phyloP scores from a whole-genome alignment of 2,888 invertebrate genomes.

The Lissonota sp. region DNA sequence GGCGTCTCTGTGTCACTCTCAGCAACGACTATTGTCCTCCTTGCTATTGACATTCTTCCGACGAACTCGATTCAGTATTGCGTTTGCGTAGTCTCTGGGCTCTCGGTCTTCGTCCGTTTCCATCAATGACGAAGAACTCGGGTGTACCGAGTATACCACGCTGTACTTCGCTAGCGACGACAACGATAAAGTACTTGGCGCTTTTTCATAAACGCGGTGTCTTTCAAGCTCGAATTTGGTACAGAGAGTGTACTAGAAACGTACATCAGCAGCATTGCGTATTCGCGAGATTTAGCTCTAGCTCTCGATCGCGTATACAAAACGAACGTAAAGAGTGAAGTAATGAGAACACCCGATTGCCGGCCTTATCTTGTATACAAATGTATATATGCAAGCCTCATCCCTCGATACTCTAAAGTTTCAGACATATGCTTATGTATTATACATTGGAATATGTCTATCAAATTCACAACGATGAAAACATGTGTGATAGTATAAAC shows the following conservation, averaged over 20 bases:
- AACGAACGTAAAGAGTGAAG: constrained; percentile 45
- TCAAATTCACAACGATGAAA: no score
- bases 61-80: constrained; percentile 49
- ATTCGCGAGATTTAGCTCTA: constrained; percentile 54
- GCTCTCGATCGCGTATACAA: neutral
- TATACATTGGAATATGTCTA: no score
- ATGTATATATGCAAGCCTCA: constrained; percentile 5
- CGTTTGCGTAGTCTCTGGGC: constrained; percentile 50
- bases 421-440: no score
- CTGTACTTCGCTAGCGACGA: neutral
- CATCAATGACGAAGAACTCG: constrained; percentile 40
- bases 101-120: constrained; percentile 43
- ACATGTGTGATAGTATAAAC: no score
- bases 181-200: constrained; percentile 34
- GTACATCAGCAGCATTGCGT: constrained; percentile 43
- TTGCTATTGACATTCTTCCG: constrained; percentile 61
- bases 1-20: constrained; percentile 13
- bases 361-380: constrained; percentile 1
- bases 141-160: constrained; percentile 8
- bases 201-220: constrained; percentile 13
- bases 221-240: constrained; percentile 35
- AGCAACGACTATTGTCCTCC: constrained; percentile 46
- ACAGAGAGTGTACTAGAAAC: neutral
- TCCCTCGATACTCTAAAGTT: no score
- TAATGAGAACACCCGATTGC: constrained; percentile 54